These are phyloP conservation scores for Oxystoma pomonae DNA, from an alignment of 2,888 invertebrate species.

Conservation along the genomic window DNA sequence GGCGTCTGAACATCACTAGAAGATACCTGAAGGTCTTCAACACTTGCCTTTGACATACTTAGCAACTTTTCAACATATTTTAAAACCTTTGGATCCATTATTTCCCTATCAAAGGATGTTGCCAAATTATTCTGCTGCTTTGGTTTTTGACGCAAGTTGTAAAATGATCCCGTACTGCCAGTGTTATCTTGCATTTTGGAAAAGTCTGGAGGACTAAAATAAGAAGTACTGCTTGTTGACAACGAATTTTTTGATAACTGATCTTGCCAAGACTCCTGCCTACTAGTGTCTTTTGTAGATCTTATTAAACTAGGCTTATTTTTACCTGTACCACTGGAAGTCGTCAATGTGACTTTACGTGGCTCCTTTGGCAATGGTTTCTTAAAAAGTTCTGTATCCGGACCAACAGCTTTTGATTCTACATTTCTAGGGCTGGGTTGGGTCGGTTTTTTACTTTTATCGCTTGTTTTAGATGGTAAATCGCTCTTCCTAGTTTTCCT, in stretches of 20 bases:
- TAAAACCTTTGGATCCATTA: constrained; percentile 42
- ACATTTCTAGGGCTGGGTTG: constrained; percentile 7
- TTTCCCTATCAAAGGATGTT: neutral
- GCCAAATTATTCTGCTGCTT: constrained; percentile 31
- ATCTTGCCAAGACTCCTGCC: constrained; percentile 36
- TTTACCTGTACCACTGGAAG: neutral
- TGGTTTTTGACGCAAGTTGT: constrained; percentile 32
- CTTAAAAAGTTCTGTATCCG: constrained; percentile 25
- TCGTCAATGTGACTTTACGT: neutral
- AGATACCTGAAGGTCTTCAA: constrained; percentile 49
- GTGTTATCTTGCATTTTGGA: constrained; percentile 14
- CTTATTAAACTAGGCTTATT: neutral
- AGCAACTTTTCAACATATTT: constrained; percentile 51
- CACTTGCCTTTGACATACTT: constrained; percentile 49
- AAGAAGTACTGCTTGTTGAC: constrained; percentile 42
- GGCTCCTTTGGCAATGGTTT: constrained; percentile 2
- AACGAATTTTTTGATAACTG: constrained; percentile 38
- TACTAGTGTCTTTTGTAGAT: neutral
- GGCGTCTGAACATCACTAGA: constrained; percentile 51
- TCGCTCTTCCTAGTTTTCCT: constrained; percentile 9
- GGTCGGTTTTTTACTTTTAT: constrained; percentile 1
- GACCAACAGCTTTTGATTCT: constrained; percentile 30
- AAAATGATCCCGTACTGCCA: constrained; percentile 20
- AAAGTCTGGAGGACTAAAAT: constrained; percentile 43
- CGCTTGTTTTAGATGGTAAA: constrained; percentile 5